Evolutionary conservation across 1,140 invertebrate genomes (phyloP), one percentile per base, ranked within the genome.

Genomic region (Meloidogyne exigua): DNA sequence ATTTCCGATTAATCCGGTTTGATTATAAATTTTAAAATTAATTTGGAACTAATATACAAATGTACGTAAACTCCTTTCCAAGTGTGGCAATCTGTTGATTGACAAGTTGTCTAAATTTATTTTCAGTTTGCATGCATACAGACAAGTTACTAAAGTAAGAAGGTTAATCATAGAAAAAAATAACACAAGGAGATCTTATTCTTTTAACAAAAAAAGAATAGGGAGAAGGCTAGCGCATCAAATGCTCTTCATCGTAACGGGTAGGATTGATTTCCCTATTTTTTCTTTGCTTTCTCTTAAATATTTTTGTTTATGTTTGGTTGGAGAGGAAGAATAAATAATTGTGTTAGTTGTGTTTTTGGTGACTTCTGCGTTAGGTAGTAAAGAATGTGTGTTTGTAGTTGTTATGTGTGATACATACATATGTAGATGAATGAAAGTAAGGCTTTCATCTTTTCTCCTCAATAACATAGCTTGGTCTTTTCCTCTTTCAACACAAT

Each of bases 291-390:
- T 44, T 44, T 44, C 18, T 57, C 36, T 39, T 39, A 39, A 39
- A 39, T 39, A 39, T 39, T 39, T 39, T 9, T 39, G 3, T 57
- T 3, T 7, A 21, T 18, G 18, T 5, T 1, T 49, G 44, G 2
- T 49, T 49, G 49, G 4, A 21, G 13, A 21, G 21, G 28, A 68
- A 68, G 66, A 68, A 68, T 68, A 68, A 68, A 68, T 68, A 23
- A 68, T 68, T 68, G 66, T 68, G 66, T 68, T 68, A 42, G 66
- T 68, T 68, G 63, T 68, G 66, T 68, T 68, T 68, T 68, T 68
- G 66, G 28, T 68, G 66, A 68, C 39, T 32, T 32, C 66, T 57
- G 49, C 49, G 18, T 57, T 32, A 18, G 66, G 66, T 68, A 42
- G 18, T n/a, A 36, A 42, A 32, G 4, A 5, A 68, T 68, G 66